These are phyloP conservation scores for Cerastis leucographa DNA, from an alignment of 2,888 invertebrate species.

Conservation along the genomic window DNA sequence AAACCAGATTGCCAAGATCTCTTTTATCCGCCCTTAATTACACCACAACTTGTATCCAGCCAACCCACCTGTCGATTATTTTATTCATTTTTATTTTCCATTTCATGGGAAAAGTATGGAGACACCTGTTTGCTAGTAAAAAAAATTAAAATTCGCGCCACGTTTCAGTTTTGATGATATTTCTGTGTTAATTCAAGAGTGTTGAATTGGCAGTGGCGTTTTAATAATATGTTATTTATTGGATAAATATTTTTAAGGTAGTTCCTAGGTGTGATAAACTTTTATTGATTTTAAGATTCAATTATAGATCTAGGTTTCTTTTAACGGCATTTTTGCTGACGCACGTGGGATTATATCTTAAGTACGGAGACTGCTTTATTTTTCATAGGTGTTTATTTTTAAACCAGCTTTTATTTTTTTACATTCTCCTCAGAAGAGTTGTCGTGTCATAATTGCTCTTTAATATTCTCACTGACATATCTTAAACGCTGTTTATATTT, in stretches of 20 bases:
- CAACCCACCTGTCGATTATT: constrained; percentile 77
- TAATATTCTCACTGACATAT: too few relatives aligned
- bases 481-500: too few relatives aligned
- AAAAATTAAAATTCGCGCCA: constrained; percentile 52
- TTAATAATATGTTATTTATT: constrained; percentile 32
- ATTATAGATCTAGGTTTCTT: constrained; percentile 8
- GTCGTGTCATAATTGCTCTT: too few relatives aligned
- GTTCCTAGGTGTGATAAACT: neutral
- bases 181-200: constrained; percentile 48
- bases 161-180: constrained; percentile 43
- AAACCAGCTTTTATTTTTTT: neutral
- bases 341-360: neutral
- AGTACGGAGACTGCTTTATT: neutral
- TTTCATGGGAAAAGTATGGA: constrained; percentile 79
- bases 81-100: constrained; percentile 77
- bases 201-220: constrained; percentile 44
- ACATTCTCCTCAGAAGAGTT: too few relatives aligned
- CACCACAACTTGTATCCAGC: constrained; percentile 70
- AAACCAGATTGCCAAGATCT: constrained; percentile 81
- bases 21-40: constrained; percentile 82
- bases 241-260: neutral
- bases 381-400: neutral
- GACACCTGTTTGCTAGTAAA: constrained; percentile 75
- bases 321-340: neutral
- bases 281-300: neutral